Evolutionary conservation across 2,113 vertebrate genomes (phyloP), one percentile per base, ranked within the genome.

Genomic region (Entomyzon cyanotis): DNA sequence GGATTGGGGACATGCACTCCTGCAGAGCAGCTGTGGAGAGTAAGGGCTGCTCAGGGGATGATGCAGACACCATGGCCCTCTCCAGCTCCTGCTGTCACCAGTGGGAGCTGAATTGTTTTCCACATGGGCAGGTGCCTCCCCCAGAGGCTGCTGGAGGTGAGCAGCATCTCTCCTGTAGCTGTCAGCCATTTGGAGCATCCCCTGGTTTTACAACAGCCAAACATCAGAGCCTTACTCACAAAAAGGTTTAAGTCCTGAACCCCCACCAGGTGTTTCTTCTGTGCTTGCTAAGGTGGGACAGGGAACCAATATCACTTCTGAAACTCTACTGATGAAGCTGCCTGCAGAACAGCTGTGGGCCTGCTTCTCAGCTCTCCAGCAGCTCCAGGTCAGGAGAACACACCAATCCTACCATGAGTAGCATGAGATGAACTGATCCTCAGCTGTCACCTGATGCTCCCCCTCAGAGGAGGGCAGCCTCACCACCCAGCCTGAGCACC

Each of bases 1-100:
- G n/a, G 8, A 20, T 14, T 11, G 28, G 17, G 46, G 46, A 49
- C 0, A 0, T 2, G 53, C 73, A 53, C 28, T 50, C 35, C 10
- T 24, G 13, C 49, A 42, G 20, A 58, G 82, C 31, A 69, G 27
- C 50, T 14, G 17, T 16, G 30, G 30, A 21, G 15, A 73, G 30
- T 0, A 18, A 79, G 70, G 53, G 69, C 49, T 52, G 47, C 11
- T 6, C 24, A 37, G 2, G 28, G 49, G 73, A 35, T 1, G 1
- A 17, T 23, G 49, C 33, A 39, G 49, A 21, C 27, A 73, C 19
- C 30, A 13, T 0, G 1, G 31, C 59, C 16, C 33, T 15, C 44
- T 69, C 44, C 64, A 87, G 78, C 33, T 44, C 50, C 53, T 3
- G 4, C 44, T 52, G 46, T 15, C 16, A 17, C 37, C 22, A n/a